These are phyloP conservation scores for Drosophila robusta DNA, from an alignment of 2,888 invertebrate genomes.

Conservation along the genomic window DNA sequence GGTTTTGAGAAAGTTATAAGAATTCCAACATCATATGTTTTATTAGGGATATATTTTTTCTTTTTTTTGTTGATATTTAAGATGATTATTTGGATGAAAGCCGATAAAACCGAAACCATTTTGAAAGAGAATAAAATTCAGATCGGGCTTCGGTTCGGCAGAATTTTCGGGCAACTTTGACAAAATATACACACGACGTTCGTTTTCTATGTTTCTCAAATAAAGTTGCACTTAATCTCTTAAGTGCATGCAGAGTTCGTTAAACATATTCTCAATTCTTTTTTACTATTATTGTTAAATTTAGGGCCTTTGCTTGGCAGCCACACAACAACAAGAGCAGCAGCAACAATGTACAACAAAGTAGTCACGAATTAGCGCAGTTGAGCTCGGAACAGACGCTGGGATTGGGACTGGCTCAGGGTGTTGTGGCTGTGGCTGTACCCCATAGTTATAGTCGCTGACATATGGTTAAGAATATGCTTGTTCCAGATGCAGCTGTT, in stretches of 20 bases:
- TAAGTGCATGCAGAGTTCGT: slow-evolving; percentile 37
- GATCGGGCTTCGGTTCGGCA: too few relatives aligned
- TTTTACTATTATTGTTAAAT: slow-evolving; percentile 37
- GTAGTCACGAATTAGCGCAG: slow-evolving; percentile 78
- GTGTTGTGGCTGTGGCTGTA: slow-evolving; percentile 9
- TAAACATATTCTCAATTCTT: slow-evolving; percentile 5
- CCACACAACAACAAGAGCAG: slow-evolving; percentile 41
- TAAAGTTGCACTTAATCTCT: not conserved
- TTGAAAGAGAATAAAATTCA: too few relatives aligned
- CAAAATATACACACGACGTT: too few relatives aligned
- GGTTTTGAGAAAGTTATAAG: too few relatives aligned
- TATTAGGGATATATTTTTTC: too few relatives aligned
- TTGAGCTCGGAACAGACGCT: slow-evolving; percentile 44
- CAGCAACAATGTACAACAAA: slow-evolving; percentile 58
- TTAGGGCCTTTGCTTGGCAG: slow-evolving; percentile 52
- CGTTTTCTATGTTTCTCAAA: not conserved
- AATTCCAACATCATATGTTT: too few relatives aligned
- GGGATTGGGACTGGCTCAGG: slow-evolving; percentile 11
- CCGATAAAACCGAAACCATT: too few relatives aligned
- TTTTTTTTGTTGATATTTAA: too few relatives aligned
- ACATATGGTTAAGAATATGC: slow-evolving; percentile 68
- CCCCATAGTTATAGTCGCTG: slow-evolving; percentile 17
- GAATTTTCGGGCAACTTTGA: too few relatives aligned
- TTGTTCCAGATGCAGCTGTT: slow-evolving; percentile 63
- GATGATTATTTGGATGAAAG: too few relatives aligned